Evolutionary conservation across 2,888 invertebrate species (phyloP).

Genomic region (Nemoura dubitans): DNA sequence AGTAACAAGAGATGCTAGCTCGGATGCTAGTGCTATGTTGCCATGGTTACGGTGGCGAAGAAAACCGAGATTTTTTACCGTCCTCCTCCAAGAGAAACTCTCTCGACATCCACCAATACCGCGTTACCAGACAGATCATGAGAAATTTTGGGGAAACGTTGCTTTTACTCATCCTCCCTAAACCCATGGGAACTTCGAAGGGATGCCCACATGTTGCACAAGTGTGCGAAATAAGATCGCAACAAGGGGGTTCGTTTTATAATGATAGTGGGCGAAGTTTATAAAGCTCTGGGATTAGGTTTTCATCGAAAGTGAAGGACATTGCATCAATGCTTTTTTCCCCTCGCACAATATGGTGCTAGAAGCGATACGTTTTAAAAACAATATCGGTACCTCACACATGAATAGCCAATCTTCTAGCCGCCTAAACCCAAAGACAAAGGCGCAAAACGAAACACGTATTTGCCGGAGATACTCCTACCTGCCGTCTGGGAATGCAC

Average conservation of each 20-base stretch:
- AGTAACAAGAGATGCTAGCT: conserved; percentile 9
- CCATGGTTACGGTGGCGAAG: conserved; percentile 26
- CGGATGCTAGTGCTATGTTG: conserved; percentile 45
- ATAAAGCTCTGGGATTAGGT: background rate
- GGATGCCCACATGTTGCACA: background rate
- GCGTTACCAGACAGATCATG: background rate
- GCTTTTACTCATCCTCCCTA: background rate
- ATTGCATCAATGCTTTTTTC: background rate
- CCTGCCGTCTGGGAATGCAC: conserved; percentile 25
- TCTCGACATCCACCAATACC: conserved; percentile 8
- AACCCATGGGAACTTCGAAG: background rate
- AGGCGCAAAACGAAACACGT: background rate
- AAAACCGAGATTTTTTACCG: conserved; percentile 8
- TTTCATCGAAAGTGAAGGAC: background rate
- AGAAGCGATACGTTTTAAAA: background rate
- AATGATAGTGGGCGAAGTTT: background rate
- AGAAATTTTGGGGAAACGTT: background rate
- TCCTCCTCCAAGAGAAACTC: conserved; percentile 9
- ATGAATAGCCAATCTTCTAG: background rate
- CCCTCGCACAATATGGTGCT: background rate
- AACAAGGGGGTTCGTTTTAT: background rate
- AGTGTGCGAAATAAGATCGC: background rate
- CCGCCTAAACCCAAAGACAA: background rate
- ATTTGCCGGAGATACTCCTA: background rate
- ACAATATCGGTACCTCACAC: conserved; percentile 8